Evolutionary conservation across 64 coral and sea anemone species (phyloP).

Genomic region (Hydrozoanthus tunicans): DNA sequence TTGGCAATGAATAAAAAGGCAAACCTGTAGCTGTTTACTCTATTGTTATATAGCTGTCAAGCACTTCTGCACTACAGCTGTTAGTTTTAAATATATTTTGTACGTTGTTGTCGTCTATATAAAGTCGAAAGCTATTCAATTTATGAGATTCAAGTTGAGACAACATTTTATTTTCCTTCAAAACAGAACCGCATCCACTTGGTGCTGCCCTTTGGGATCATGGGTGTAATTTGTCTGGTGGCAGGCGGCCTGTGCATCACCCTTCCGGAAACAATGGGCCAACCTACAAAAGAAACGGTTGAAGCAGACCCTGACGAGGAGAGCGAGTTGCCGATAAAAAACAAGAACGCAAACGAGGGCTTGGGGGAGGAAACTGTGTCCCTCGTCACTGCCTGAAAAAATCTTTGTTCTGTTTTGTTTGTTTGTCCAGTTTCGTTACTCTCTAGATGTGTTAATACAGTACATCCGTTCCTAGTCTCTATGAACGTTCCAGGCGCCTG

Average conservation of each 20-base stretch:
- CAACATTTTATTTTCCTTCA: background rate
- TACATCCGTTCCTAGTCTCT: too few relatives aligned
- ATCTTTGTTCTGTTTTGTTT: background rate
- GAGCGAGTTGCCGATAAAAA: too few relatives aligned
- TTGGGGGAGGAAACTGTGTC: background rate
- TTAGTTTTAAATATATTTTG: too few relatives aligned
- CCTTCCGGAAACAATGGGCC: conserved; percentile 19
- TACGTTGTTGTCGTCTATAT: too few relatives aligned
- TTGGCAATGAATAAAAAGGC: too few relatives aligned
- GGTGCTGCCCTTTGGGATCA: conserved; percentile 27
- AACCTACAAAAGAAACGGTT: conserved; percentile 15
- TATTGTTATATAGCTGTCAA: too few relatives aligned
- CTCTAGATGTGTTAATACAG: background rate
- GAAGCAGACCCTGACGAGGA: background rate
- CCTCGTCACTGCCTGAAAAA: background rate
- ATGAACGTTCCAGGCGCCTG: too few relatives aligned
- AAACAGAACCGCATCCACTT: conserved; percentile 19
- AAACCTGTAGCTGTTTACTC: too few relatives aligned
- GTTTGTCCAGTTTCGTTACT: background rate
- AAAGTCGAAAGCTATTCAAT: too few relatives aligned
- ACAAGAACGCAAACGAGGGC: background rate
- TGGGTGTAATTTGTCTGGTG: conserved; percentile 16
- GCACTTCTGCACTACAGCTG: too few relatives aligned
- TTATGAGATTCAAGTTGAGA: background rate
- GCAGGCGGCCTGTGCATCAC: conserved; percentile 1